phyloP scores from a whole-genome alignment of 2,113 vertebrate species.

The Ammodytes marinus region DNA sequence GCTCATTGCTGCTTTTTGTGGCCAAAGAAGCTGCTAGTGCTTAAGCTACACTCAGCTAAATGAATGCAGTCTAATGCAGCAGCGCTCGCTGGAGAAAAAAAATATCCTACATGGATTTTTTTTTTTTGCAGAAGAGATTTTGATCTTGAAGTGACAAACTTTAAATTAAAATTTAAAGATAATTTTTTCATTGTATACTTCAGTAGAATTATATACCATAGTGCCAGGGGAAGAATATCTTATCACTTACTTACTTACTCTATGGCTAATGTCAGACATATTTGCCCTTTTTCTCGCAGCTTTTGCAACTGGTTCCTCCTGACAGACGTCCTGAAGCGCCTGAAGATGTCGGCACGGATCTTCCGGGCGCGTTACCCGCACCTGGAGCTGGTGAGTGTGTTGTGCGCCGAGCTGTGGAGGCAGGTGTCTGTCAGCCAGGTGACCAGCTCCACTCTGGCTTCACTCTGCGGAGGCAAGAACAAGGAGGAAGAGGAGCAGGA shows the following conservation, averaged over 20 bases:
- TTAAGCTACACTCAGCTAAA: too few relatives aligned
- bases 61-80: too few relatives aligned
- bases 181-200: too few relatives aligned
- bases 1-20: too few relatives aligned
- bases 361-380: constrained; percentile 96
- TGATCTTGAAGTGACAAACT: too few relatives aligned
- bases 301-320: constrained; percentile 99
- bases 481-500: constrained; percentile 80
- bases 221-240: too few relatives aligned
- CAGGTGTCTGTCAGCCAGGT: constrained; percentile 95
- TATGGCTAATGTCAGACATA: not conserved
- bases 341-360: constrained; percentile 95
- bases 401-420: constrained; percentile 88
- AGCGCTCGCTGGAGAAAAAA: too few relatives aligned
- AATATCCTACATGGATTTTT: too few relatives aligned
- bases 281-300: constrained; percentile 73
- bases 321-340: constrained; percentile 92
- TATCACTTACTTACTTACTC: not conserved
- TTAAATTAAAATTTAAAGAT: too few relatives aligned
- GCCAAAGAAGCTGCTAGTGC: too few relatives aligned
- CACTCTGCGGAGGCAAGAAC: constrained; percentile 72
- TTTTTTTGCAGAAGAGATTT: too few relatives aligned
- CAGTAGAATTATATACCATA: too few relatives aligned
- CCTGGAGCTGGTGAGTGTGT: constrained; percentile 92
- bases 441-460: constrained; percentile 80